phyloP scores from a whole-genome alignment of 2,797 vertebrate genomes.

The Ceryle rudis region DNA sequence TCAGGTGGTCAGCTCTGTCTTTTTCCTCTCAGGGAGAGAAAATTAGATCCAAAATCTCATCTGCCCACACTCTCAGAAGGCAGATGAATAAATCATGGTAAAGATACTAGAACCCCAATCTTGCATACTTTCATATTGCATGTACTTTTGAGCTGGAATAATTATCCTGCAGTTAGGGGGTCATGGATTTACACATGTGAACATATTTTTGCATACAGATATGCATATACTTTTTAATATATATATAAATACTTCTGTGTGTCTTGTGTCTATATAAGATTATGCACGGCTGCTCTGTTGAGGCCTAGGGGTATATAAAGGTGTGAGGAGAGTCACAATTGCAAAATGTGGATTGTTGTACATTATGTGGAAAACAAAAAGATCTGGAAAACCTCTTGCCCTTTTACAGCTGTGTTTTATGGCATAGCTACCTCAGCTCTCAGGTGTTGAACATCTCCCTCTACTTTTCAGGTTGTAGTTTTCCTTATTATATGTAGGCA shows the following conservation, averaged over 20 bases:
- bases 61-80: not conserved
- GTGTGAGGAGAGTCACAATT: not conserved
- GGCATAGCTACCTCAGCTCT: not conserved
- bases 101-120: not conserved
- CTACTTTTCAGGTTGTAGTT: not conserved
- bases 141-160: not conserved
- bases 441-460: not conserved
- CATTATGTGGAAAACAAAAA: not conserved
- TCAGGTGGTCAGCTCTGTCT: not conserved
- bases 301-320: not conserved
- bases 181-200: not conserved
- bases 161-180: not conserved
- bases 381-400: rapidly evolving
- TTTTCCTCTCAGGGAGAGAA: not conserved
- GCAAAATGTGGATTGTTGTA: not conserved
- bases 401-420: not conserved
- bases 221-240: not conserved
- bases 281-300: not conserved
- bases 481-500: not conserved
- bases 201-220: not conserved
- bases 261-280: not conserved
- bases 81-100: not conserved
- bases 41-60: not conserved
- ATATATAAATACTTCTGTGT: rapidly evolving
- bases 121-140: not conserved